Base-by-base conservation (phyloP, 2,888 invertebrate species). In the Netelia melanura region DNA sequence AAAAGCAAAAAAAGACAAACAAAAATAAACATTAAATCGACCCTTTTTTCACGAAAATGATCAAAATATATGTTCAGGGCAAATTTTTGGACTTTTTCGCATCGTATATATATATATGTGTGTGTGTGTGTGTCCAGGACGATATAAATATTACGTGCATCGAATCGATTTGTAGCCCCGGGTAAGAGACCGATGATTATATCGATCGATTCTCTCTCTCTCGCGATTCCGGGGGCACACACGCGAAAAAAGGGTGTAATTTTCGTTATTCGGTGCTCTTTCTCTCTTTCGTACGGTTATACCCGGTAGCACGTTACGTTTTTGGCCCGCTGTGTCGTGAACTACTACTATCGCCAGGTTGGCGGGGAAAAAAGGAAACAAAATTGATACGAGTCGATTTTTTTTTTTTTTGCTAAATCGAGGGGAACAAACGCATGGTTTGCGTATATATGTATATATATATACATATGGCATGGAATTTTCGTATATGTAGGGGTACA, bases 101-200 rank as follows among this genome's bases (percentile, higher is more conserved):
- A 30, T 30, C 30, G 30, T 30, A 2, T 30, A 30, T 30, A 3
- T 30, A 3, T 58, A 56, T 48, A 21, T 67, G 38, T 38, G 38
- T n/a, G 25, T 48, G 48, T 23, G 9, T 5, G 43, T 43, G 23
- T 62, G 43, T 67, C 43, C 65, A 75, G 21, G 30, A 48, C 11
- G 65, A 43, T n/a, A 43, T 44, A 43, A 43, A 70, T 65, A 77
- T 65, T 48, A 48, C 14, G 61, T 58, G 43, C 67, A 56, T 78
- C 61, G 71, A 86, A 87, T 89, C 88, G 90, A 89, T 89, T 88
- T 81, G 85, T 89, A 84, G 89, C 89, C 89, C 88, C 90, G 90
- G 91, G 91, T 91, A 91, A 91, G 91, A 92, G 89, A 92, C 92
- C 92, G 90, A 91, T 92, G 91, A 92, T 92, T 93, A 93, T 89